Evolutionary conservation across 2,888 invertebrate genomes (phyloP).

Genomic region (Anaspis maculata): DNA sequence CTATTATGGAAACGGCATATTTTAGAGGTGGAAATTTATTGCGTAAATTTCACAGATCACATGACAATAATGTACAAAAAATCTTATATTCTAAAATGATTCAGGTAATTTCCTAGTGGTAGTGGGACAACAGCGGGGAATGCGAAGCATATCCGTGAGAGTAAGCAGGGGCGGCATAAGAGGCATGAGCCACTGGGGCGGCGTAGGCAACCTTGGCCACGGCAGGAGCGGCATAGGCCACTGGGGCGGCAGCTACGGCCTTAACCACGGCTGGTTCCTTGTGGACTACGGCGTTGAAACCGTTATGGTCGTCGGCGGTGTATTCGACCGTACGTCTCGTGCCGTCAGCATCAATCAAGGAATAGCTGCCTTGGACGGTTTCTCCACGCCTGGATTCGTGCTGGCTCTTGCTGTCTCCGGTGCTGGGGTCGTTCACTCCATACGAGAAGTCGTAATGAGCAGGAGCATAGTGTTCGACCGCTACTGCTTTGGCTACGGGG

Average conservation of each 20-base stretch:
- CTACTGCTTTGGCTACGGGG: constrained; percentile 39
- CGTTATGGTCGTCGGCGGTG: constrained; percentile 44
- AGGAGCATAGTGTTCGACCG: constrained; percentile 38
- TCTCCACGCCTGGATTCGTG: constrained; percentile 46
- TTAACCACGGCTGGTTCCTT: constrained; percentile 39
- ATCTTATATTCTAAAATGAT: too few species aligned
- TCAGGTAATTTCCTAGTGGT: too few species aligned
- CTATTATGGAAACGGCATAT: too few species aligned
- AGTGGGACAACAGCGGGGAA: neutral
- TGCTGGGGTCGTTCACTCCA: constrained; percentile 40
- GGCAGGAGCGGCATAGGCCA: constrained; percentile 18
- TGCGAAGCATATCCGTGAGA: constrained; percentile 7
- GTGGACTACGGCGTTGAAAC: constrained; percentile 47
- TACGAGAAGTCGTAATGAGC: constrained; percentile 45
- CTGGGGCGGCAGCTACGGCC: constrained; percentile 26
- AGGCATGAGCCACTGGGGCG: constrained; percentile 7
- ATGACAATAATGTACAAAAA: too few species aligned
- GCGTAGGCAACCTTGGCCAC: constrained; percentile 13
- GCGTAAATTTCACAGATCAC: too few species aligned
- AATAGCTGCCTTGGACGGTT: constrained; percentile 44
- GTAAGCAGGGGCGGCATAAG: constrained; percentile 10
- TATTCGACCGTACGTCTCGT: constrained; percentile 45
- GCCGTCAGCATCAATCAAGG: constrained; percentile 46
- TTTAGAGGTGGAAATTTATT: too few species aligned
- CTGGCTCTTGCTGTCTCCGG: constrained; percentile 46